Evolutionary conservation across 1,140 invertebrate species (phyloP).

Genomic region (Coenobita brevimanus): DNA sequence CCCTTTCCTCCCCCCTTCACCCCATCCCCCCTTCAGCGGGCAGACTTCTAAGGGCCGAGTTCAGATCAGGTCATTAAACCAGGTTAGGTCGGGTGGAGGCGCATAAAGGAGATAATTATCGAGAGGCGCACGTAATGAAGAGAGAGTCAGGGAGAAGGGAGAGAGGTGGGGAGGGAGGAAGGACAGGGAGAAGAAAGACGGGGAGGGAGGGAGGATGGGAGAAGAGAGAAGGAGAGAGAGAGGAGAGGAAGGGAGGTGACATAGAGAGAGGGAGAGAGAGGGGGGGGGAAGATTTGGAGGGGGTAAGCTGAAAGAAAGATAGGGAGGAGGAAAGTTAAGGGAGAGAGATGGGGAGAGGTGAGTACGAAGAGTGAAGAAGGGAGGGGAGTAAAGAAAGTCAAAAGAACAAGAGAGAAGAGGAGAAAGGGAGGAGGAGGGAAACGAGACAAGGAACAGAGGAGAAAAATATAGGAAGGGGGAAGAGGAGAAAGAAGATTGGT

Average conservation of each 20-base stretch:
- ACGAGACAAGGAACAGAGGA: too few species aligned
- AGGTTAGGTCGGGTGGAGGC: conserved; percentile 16
- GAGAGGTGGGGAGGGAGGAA: neutral
- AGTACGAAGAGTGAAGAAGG: too few species aligned
- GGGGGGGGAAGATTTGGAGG: neutral
- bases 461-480: neutral
- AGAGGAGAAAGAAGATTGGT: neutral
- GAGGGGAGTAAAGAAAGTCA: too few species aligned
- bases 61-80: conserved; percentile 28
- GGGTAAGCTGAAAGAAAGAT: neutral
- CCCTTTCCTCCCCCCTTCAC: neutral
- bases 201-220: neutral
- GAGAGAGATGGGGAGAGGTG: too few species aligned
- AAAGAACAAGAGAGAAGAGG: too few species aligned
- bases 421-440: too few species aligned
- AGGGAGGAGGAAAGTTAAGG: neutral
- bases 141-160: conserved; percentile 5
- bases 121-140: conserved; percentile 44
- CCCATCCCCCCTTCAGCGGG: neutral
- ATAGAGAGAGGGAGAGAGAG: neutral
- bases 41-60: neutral
- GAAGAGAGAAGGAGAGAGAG: conserved; percentile 8
- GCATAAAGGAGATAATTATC: conserved; percentile 51
- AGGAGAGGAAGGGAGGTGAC: neutral
- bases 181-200: neutral